A percentile compares a stretch with the other conserved stretches of the same genome.
phyloP scores from a whole-genome alignment of 1,140 invertebrate species.

The Drosophila sucinea region DNA sequence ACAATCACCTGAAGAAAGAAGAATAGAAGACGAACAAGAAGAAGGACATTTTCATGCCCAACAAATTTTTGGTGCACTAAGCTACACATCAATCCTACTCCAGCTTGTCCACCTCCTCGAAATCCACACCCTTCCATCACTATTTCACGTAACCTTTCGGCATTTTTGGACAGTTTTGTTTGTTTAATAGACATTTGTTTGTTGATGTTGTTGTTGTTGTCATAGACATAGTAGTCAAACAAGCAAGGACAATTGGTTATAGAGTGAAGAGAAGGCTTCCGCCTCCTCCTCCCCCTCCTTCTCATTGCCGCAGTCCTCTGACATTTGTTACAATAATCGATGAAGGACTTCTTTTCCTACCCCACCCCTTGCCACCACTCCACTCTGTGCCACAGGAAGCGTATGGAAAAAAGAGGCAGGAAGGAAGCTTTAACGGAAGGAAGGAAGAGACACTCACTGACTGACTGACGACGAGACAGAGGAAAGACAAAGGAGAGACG shows the following conservation, averaged over 20 bases:
- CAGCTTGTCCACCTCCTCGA: neutral
- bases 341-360: neutral
- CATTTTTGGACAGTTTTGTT: slow-evolving; percentile 49
- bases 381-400: slow-evolving; percentile 21
- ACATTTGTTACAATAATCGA: slow-evolving; percentile 54
- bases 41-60: slow-evolving; percentile 31
- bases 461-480: slow-evolving; percentile 30
- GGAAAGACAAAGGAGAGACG: slow-evolving; percentile 9
- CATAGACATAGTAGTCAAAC: slow-evolving; percentile 46
- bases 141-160: slow-evolving; percentile 5
- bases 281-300: neutral
- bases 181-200: slow-evolving; percentile 56
- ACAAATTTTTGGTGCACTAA: slow-evolving; percentile 56
- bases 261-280: neutral
- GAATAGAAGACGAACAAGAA: neutral
- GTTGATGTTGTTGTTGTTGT: slow-evolving; percentile 40
- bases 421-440: slow-evolving; percentile 37
- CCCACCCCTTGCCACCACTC: neutral
- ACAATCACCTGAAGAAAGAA: slow-evolving; percentile 27
- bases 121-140: too few species aligned
- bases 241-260: slow-evolving; percentile 31
- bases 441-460: slow-evolving; percentile 47
- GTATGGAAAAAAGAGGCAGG: slow-evolving; percentile 17
- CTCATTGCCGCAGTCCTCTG: slow-evolving; percentile 42
- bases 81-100: slow-evolving; percentile 43